Conservation (phyloP, 2,888 invertebrate genomes). For the Agriotes lineatus region DNA sequence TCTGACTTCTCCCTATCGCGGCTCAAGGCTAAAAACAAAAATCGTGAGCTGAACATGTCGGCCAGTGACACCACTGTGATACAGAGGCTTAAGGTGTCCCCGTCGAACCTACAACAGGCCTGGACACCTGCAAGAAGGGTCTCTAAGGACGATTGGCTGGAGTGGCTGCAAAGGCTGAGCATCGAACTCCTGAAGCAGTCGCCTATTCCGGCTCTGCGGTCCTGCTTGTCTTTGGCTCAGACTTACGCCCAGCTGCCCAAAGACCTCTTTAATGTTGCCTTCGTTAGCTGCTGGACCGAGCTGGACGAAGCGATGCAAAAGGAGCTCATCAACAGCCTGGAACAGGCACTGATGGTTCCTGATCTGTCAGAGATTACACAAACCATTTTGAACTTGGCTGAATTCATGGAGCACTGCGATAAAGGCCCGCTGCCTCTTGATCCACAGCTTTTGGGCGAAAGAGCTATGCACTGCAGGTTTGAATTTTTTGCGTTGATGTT, state of each 20-base stretch:
- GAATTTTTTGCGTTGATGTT: no score
- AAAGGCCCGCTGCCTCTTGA: conserved; percentile 94
- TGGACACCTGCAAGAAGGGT: conserved; percentile 94
- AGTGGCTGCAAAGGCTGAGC: conserved; percentile 93
- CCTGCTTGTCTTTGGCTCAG: conserved; percentile 93
- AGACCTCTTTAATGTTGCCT: conserved; percentile 98
- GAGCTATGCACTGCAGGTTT: conserved; percentile 93
- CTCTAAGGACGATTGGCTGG: conserved; percentile 98
- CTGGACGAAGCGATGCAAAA: conserved; percentile 83
- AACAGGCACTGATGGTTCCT: conserved; percentile 91
- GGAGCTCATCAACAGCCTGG: conserved; percentile 87
- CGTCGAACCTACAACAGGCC: conserved; percentile 86
- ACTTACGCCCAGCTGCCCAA: conserved; percentile 95
- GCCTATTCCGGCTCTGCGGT: conserved; percentile 92
- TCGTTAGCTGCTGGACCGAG: conserved; percentile 99
- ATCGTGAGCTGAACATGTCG: conserved; percentile 76
- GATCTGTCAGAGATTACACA: conserved; percentile 97
- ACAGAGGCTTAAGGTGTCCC: conserved; percentile 85
- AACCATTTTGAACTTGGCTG: conserved; percentile 95
- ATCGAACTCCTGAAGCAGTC: conserved; percentile 95
- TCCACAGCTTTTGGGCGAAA: conserved; percentile 87
- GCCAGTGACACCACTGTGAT: conserved; percentile 80
- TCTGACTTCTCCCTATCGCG: conserved; percentile 77
- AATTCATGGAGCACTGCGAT: conserved; percentile 99
- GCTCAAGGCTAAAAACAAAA: conserved; percentile 74